Percentiles rank a stretch among this genome's conserved stretches.
phyloP scores from a whole-genome alignment of 2,113 vertebrate species.

The Alaudala cheleensis region DNA sequence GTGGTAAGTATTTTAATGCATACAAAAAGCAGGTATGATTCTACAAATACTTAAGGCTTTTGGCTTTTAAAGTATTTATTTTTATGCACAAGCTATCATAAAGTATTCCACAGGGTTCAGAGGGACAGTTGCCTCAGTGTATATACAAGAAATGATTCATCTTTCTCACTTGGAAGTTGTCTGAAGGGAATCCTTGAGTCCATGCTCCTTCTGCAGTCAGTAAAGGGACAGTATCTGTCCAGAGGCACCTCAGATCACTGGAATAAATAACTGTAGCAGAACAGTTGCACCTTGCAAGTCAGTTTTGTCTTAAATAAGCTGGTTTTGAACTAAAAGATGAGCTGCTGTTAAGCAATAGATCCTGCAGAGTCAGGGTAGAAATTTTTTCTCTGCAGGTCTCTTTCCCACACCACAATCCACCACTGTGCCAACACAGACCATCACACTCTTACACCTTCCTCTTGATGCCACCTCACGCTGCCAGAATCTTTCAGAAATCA shows the following conservation, averaged over 20 bases:
- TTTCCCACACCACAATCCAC: fast-evolving
- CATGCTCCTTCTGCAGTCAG: background rate
- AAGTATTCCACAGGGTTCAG: background rate
- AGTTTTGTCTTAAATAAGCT: background rate
- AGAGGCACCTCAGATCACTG: background rate
- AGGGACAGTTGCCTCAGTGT: background rate
- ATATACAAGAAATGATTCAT: background rate
- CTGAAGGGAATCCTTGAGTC: background rate
- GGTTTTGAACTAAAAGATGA: background rate
- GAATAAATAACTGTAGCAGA: background rate
- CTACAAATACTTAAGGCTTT: background rate
- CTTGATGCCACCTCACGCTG: fast-evolving
- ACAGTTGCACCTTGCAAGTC: background rate
- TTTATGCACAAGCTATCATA: background rate
- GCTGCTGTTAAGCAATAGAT: background rate
- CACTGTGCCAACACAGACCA: background rate
- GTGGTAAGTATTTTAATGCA: background rate
- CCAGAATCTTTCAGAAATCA: background rate
- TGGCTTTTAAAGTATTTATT: background rate
- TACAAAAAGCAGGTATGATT: background rate
- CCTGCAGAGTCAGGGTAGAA: background rate
- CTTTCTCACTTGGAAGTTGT: background rate
- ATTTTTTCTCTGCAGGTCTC: background rate
- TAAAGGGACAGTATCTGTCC: background rate
- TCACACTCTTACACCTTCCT: background rate